A percentile compares a stretch with the other conserved stretches of the same genome.
These are phyloP conservation scores for Tuta absoluta DNA, from an alignment of 2,888 invertebrate genomes.

Conservation along the genomic window DNA sequence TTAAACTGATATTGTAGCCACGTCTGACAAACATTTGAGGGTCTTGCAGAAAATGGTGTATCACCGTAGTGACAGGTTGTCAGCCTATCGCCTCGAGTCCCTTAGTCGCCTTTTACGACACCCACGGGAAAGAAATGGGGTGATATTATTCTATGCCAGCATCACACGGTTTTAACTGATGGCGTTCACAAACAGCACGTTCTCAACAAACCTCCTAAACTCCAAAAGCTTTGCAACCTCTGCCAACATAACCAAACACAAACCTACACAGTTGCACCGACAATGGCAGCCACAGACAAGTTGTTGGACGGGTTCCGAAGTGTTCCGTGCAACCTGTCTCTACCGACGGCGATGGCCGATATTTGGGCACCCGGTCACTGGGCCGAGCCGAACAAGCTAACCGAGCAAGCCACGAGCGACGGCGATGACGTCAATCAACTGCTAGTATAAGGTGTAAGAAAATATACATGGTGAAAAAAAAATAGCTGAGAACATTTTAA, in stretches of 20 bases:
- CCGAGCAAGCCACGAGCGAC: constrained; percentile 33
- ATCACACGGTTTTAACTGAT: too few species aligned
- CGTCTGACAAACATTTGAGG: too few species aligned
- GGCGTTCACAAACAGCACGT: background rate
- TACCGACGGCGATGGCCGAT: constrained; percentile 29
- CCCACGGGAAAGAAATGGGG: too few species aligned
- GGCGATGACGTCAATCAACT: constrained; percentile 15
- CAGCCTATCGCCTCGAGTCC: too few species aligned
- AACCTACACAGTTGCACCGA: constrained; percentile 22
- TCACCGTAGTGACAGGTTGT: too few species aligned
- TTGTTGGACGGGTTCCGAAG: constrained; percentile 40
- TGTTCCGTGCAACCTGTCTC: constrained; percentile 45
- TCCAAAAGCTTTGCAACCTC: background rate
- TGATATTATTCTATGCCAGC: too few species aligned
- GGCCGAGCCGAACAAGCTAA: constrained; percentile 33
- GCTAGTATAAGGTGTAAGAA: background rate
- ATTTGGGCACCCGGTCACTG: constrained; percentile 59
- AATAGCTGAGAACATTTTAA: too few species aligned
- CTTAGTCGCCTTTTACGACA: too few species aligned
- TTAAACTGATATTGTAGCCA: too few species aligned
- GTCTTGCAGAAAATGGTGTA: too few species aligned
- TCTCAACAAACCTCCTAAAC: background rate
- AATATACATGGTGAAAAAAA: too few species aligned
- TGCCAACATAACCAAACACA: background rate
- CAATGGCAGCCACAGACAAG: constrained; percentile 37